A percentile compares a stretch with the other conserved stretches of the same genome.
phyloP scores from a whole-genome alignment of 2,888 invertebrate genomes.

The Temnothorax unifasciatus region DNA sequence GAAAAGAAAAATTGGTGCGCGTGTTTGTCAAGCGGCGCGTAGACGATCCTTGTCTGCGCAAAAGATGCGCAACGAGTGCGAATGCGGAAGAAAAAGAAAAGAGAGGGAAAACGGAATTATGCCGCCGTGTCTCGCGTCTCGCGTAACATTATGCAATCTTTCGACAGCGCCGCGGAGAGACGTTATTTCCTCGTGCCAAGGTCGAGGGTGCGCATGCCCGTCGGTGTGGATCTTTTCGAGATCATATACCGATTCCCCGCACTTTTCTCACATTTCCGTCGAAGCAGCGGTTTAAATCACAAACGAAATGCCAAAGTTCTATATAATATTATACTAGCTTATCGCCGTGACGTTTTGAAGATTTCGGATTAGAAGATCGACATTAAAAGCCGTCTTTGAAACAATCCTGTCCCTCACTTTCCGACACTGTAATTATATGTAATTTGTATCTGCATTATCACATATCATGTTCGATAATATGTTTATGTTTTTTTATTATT shows the following conservation, averaged over 20 bases:
- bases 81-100: constrained; percentile 40
- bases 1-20: constrained; percentile 34
- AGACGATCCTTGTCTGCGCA: not conserved
- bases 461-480: not conserved
- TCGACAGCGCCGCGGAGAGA: constrained; percentile 57
- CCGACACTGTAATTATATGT: not conserved
- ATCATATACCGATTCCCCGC: constrained; percentile 48
- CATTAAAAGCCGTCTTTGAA: not conserved
- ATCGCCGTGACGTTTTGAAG: not conserved
- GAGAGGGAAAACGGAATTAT: constrained; percentile 49
- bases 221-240: constrained; percentile 45
- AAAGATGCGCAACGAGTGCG: constrained; percentile 11
- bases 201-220: constrained; percentile 60
- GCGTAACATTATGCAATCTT: constrained; percentile 77
- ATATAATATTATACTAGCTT: not conserved
- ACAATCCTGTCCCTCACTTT: not conserved
- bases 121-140: constrained; percentile 62
- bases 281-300: not conserved
- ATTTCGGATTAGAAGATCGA: not conserved
- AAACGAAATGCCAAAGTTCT: not conserved
- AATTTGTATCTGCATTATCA: constrained; percentile 12
- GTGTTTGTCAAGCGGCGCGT: not conserved
- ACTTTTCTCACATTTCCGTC: constrained; percentile 23
- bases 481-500: constrained; percentile 14
- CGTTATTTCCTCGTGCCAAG: constrained; percentile 66